phyloP scores from a whole-genome alignment of 2,888 invertebrate species.

The Scaeva pyrastri region DNA sequence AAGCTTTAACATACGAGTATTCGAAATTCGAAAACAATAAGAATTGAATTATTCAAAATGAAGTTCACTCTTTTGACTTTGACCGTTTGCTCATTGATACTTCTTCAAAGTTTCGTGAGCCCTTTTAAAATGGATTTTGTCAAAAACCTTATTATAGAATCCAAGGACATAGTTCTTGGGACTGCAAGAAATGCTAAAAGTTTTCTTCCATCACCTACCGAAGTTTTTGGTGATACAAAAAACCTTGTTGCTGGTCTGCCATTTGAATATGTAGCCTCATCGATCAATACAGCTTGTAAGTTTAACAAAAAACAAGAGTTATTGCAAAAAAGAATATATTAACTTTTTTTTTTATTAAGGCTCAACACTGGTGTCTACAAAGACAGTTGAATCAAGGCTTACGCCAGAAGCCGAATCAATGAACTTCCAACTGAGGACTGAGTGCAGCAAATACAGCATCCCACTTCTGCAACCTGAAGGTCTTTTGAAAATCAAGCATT shows the following conservation, averaged over 20 bases:
- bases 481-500: slow-evolving; percentile 80
- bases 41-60: slow-evolving; percentile 6
- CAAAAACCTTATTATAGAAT: slow-evolving; percentile 76
- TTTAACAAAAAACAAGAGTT: slow-evolving; percentile 44
- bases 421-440: slow-evolving; percentile 80
- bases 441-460: slow-evolving; percentile 78
- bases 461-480: slow-evolving; percentile 79
- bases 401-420: slow-evolving; percentile 80
- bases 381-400: slow-evolving; percentile 78
- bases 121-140: slow-evolving; percentile 13
- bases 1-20: too few species aligned
- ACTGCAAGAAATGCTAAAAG: slow-evolving; percentile 76
- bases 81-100: background rate
- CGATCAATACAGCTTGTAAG: slow-evolving; percentile 81
- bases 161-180: slow-evolving; percentile 76
- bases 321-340: too few species aligned
- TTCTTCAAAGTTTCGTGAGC: background rate
- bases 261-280: slow-evolving; percentile 79
- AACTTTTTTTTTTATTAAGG: slow-evolving; percentile 79
- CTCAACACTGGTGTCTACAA: slow-evolving; percentile 79
- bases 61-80: slow-evolving; percentile 10
- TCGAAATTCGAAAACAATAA: background rate
- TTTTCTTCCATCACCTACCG: slow-evolving; percentile 73
- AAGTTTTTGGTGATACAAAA: slow-evolving; percentile 79
- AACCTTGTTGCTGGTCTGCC: slow-evolving; percentile 82